Conservation (phyloP, 1,140 invertebrate species). For the Wasmannia auropunctata region DNA sequence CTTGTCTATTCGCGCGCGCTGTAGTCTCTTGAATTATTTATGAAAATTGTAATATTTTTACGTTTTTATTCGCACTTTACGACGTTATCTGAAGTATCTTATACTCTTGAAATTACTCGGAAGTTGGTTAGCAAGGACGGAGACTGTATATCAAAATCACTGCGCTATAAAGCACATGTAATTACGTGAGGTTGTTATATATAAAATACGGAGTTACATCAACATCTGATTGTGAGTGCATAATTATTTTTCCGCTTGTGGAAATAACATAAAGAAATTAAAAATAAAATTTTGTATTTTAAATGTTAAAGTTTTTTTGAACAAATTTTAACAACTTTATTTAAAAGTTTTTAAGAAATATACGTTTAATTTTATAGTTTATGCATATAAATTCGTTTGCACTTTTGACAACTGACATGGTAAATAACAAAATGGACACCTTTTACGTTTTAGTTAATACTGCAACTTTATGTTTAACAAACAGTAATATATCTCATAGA, state of each 20-base stretch:
- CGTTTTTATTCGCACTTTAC: slow-evolving; percentile 32
- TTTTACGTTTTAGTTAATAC: neutral
- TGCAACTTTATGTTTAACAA: slow-evolving; percentile 29
- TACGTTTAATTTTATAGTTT: neutral
- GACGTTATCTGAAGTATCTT: slow-evolving; percentile 14
- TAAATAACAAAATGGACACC: neutral
- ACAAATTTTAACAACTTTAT: neutral
- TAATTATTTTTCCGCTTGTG: slow-evolving; percentile 6
- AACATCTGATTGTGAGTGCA: neutral
- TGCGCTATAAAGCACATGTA: slow-evolving; percentile 6
- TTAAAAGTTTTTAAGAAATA: neutral
- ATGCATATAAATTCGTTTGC: neutral
- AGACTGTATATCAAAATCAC: slow-evolving; percentile 34
- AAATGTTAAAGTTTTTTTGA: neutral
- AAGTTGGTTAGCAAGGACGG: slow-evolving; percentile 6
- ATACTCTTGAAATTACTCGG: neutral
- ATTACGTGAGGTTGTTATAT: slow-evolving; percentile 23
- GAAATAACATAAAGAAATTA: neutral
- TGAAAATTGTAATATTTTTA: slow-evolving; percentile 56
- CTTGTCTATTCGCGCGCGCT: slow-evolving; percentile 28
- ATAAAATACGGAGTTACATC: neutral
- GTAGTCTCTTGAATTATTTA: slow-evolving; percentile 48
- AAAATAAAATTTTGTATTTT: neutral
- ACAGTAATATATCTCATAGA: neutral
- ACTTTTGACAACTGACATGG: neutral